These are phyloP conservation scores for Nannobrachium achirus DNA, from an alignment of 2,113 vertebrate species.

Conservation along the genomic window DNA sequence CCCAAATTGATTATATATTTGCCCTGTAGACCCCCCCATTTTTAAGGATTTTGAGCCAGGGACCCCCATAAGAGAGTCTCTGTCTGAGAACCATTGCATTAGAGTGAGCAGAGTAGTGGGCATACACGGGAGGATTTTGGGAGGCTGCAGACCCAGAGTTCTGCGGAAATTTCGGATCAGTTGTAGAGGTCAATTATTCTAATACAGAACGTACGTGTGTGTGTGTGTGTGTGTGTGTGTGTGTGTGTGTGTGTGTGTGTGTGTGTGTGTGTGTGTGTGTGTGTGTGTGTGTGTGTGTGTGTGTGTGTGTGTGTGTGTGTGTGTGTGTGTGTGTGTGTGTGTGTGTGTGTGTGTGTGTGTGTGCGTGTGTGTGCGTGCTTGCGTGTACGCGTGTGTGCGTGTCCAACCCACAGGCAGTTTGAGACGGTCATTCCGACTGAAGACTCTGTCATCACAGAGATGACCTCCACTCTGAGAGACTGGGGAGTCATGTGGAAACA, in stretches of 20 bases:
- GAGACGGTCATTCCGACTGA: constrained; percentile 96
- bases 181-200: not conserved
- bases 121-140: too few species aligned
- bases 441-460: constrained; percentile 98
- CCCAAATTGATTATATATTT: too few species aligned
- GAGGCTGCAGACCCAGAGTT: too few species aligned
- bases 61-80: too few species aligned
- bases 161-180: too few species aligned
- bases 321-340: not conserved
- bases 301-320: too few species aligned
- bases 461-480: constrained; percentile 96
- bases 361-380: not conserved
- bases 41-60: too few species aligned
- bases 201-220: not conserved
- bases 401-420: constrained; percentile 87
- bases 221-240: not conserved
- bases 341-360: not conserved
- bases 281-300: too few species aligned
- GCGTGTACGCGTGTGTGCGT: not conserved
- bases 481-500: constrained; percentile 99
- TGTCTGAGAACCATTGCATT: too few species aligned
- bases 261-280: too few species aligned
- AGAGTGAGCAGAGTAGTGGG: too few species aligned
- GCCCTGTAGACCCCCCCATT: too few species aligned
- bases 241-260: constrained; percentile 2